A percentile compares a stretch with the other conserved stretches of the same genome.
phyloP scores from a whole-genome alignment of 2,888 invertebrate species.

The Lasioglossum malachurum region DNA sequence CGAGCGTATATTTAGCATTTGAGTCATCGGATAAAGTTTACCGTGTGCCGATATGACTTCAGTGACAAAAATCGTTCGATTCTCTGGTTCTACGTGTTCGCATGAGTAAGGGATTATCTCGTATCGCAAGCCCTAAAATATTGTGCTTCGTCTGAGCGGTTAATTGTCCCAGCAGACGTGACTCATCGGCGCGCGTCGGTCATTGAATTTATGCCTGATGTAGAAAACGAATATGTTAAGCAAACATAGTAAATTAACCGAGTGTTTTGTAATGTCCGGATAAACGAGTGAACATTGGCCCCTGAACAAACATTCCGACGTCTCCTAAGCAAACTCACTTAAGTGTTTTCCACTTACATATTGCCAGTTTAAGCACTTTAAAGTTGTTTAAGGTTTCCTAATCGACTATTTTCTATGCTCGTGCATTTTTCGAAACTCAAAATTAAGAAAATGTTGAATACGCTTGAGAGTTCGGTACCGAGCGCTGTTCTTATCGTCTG shows the following conservation, averaged over 20 bases:
- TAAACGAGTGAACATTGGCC: not conserved
- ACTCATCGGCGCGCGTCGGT: conserved; percentile 12
- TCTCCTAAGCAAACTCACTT: not conserved
- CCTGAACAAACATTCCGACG: not conserved
- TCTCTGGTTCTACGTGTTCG: not conserved
- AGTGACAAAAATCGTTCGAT: not conserved
- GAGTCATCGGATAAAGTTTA: conserved; percentile 23
- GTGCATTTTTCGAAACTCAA: not conserved
- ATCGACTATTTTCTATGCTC: not conserved
- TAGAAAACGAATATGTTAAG: not conserved
- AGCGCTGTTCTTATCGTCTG: conserved; percentile 12
- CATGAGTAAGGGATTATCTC: not conserved
- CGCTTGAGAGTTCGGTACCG: not conserved
- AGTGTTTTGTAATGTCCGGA: not conserved
- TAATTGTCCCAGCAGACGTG: conserved; percentile 8
- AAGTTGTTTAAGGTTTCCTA: not conserved
- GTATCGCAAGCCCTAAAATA: not conserved
- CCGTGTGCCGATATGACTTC: not conserved
- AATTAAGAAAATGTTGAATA: not conserved
- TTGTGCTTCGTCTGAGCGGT: not conserved
- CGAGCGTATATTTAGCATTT: conserved; percentile 27
- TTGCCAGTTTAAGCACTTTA: not conserved
- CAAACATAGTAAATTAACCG: not conserved
- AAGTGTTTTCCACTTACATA: not conserved
- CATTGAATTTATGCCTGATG: conserved; percentile 9